Evolutionary conservation across 1,140 invertebrate species (phyloP).

Genomic region (Riptortus pedestris): DNA sequence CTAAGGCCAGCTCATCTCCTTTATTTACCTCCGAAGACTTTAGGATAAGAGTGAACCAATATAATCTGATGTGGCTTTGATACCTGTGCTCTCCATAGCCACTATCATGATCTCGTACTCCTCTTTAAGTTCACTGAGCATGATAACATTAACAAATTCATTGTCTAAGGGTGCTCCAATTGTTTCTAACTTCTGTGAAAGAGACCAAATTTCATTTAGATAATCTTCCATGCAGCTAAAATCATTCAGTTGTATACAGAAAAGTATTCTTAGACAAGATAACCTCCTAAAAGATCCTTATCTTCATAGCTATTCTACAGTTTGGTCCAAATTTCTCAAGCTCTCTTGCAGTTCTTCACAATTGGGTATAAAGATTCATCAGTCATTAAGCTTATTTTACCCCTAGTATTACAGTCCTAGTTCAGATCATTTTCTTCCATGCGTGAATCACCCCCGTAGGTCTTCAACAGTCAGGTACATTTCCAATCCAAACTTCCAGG

Average conservation of each 20-base stretch:
- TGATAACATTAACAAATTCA: constrained; percentile 18
- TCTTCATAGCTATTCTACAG: neutral
- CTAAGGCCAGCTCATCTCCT: neutral
- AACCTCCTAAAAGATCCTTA: constrained; percentile 1
- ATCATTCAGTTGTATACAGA: neutral
- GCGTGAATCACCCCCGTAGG: neutral
- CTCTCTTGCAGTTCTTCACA: neutral
- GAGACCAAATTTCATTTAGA: constrained; percentile 3
- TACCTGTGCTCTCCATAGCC: constrained; percentile 6
- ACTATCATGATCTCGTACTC: constrained; percentile 16
- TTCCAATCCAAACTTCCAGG: constrained; percentile 12
- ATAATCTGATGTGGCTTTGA: constrained; percentile 17
- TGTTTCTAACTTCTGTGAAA: constrained; percentile 4
- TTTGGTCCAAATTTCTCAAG: constrained; percentile 7
- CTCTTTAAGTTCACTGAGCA: constrained; percentile 1
- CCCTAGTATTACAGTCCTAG: constrained; percentile 1
- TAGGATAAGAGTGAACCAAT: neutral
- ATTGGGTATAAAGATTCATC: neutral
- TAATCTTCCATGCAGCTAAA: constrained; percentile 2
- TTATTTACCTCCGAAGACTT: neutral
- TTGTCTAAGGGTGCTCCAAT: constrained; percentile 9
- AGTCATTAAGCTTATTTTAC: constrained; percentile 7
- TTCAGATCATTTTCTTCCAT: constrained; percentile 5
- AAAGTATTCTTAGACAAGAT: neutral
- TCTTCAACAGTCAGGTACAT: constrained; percentile 8